phyloP scores from a whole-genome alignment of 2,888 invertebrate species.

The Macrosiphum euphorbiae region DNA sequence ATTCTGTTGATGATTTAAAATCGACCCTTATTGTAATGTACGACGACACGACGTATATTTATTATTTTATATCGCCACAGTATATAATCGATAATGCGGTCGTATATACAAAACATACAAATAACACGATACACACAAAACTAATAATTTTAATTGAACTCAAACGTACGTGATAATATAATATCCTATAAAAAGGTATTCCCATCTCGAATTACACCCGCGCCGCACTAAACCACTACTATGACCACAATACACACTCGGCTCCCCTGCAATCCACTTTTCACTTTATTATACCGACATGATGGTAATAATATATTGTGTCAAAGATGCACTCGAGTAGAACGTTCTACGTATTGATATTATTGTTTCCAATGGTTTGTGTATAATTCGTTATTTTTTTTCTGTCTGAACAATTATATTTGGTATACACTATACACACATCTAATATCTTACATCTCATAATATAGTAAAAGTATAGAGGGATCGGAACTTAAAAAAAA shows the following conservation, averaged over 20 bases:
- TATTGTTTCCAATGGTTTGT: constrained; percentile 24
- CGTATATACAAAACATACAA: background rate
- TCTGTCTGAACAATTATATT: background rate
- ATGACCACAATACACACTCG: background rate
- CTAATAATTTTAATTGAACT: constrained; percentile 53
- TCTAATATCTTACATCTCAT: background rate
- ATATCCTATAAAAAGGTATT: constrained; percentile 21
- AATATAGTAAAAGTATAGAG: background rate
- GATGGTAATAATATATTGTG: constrained; percentile 10
- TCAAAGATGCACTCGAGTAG: constrained; percentile 40
- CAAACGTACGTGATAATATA: constrained; percentile 16
- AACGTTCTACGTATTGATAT: constrained; percentile 43
- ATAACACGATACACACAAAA: constrained; percentile 33
- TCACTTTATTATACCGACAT: constrained; percentile 44
- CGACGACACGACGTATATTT: background rate
- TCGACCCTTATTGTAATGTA: background rate
- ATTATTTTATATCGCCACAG: background rate
- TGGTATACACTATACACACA: background rate
- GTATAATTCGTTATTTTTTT: background rate
- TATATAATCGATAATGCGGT: constrained; percentile 25
- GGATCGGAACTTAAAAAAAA: background rate
- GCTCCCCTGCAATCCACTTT: constrained; percentile 19
- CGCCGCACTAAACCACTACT: background rate
- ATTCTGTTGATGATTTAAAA: background rate
- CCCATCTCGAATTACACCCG: constrained; percentile 41